Evolutionary conservation across 2,797 vertebrate species (phyloP).

Genomic region (Eidolon dupreanum): DNA sequence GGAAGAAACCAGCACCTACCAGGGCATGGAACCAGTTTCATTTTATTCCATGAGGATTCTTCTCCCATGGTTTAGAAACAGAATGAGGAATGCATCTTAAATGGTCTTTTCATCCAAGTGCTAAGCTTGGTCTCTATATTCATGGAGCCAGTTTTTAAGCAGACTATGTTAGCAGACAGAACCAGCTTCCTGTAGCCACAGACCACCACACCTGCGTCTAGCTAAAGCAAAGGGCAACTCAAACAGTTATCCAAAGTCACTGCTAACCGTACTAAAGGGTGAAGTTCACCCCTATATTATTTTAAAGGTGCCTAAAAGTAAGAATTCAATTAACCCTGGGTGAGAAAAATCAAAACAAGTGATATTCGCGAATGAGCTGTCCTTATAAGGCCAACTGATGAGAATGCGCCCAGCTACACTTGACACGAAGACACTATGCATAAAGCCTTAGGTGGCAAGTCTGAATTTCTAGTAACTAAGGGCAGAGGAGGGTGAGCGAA

Average conservation of each 20-base stretch:
- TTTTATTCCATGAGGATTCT: background rate
- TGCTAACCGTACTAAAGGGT: constrained; percentile 35
- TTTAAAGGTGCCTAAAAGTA: constrained; percentile 40
- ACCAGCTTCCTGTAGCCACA: constrained; percentile 56
- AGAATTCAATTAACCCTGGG: constrained; percentile 27
- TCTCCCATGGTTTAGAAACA: background rate
- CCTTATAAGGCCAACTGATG: background rate
- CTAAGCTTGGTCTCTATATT: constrained; percentile 53
- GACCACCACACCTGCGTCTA: background rate
- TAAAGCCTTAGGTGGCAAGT: constrained; percentile 15
- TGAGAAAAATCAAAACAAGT: constrained; percentile 38
- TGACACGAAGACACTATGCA: constrained; percentile 1
- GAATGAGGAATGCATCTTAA: constrained; percentile 59
- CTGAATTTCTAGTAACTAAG: constrained; percentile 72
- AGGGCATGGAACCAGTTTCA: background rate
- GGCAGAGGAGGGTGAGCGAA: constrained; percentile 70
- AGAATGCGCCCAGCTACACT: background rate
- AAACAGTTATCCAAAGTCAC: background rate
- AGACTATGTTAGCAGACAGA: constrained; percentile 43
- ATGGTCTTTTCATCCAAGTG: constrained; percentile 63
- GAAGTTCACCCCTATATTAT: constrained; percentile 32
- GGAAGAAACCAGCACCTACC: background rate
- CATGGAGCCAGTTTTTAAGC: constrained; percentile 29
- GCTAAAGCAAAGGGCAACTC: constrained; percentile 34
- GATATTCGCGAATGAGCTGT: background rate